Percentiles rank a stretch among this genome's conserved stretches.
phyloP scores from a whole-genome alignment of 1,140 invertebrate genomes.

The Pectinophora gossypiella region DNA sequence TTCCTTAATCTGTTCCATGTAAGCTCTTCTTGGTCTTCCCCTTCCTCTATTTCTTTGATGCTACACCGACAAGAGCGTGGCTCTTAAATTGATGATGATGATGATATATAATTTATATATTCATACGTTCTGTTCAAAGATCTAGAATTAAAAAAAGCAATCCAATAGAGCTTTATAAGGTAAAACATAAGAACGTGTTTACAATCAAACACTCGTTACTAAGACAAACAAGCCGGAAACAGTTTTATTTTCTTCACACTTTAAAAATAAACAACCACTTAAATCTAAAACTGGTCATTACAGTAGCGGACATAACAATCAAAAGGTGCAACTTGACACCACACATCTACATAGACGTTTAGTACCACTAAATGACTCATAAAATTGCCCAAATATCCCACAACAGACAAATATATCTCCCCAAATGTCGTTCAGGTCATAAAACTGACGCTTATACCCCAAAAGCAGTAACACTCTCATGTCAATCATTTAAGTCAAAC shows the following conservation, averaged over 20 bases:
- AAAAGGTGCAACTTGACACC: constrained; percentile 33
- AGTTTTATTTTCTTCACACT: background rate
- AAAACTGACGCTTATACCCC: constrained; percentile 44
- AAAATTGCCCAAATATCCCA: constrained; percentile 68
- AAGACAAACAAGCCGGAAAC: too few species aligned
- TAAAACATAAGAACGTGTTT: too few species aligned
- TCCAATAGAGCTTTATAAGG: too few species aligned
- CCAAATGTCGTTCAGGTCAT: constrained; percentile 47
- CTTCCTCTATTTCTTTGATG: too few species aligned
- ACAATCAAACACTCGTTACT: too few species aligned
- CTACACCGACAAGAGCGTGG: too few species aligned
- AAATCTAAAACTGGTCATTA: background rate
- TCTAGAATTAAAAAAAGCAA: too few species aligned
- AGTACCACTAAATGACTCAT: constrained; percentile 65
- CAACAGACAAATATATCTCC: constrained; percentile 61
- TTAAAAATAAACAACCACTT: background rate
- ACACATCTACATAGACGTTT: constrained; percentile 40
- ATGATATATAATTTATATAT: too few species aligned
- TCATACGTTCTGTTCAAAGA: too few species aligned
- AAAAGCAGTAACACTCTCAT: constrained; percentile 42
- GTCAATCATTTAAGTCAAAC: constrained; percentile 75
- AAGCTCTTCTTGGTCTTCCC: too few species aligned
- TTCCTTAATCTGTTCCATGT: too few species aligned
- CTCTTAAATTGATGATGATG: too few species aligned
- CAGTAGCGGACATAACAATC: constrained; percentile 11